Conservation (phyloP, 2,888 invertebrate species). For the Cephus nigrinus region DNA sequence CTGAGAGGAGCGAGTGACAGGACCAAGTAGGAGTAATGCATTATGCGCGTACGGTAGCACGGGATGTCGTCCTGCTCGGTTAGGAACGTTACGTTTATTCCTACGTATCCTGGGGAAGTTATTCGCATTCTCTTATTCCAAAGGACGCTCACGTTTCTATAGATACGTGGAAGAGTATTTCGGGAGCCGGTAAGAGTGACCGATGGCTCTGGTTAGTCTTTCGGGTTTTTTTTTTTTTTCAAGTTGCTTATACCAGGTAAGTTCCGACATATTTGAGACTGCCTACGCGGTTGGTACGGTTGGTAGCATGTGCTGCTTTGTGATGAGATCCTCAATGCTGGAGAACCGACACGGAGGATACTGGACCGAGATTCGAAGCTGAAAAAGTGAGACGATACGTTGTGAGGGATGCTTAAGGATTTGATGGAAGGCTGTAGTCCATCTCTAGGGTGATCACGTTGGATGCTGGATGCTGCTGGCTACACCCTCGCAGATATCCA, state of each 20-base stretch:
- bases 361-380: neutral
- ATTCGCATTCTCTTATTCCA: neutral
- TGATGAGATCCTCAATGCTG: neutral
- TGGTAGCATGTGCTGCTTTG: neutral
- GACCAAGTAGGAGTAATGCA: slow-evolving; percentile 16
- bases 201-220: neutral
- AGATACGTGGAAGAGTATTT: slow-evolving; percentile 8
- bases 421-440: neutral
- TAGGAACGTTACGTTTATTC: slow-evolving; percentile 33
- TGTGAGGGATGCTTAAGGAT: neutral
- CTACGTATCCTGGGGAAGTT: neutral
- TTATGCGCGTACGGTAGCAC: slow-evolving; percentile 34
- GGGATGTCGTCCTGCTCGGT: neutral
- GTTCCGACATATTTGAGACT: neutral
- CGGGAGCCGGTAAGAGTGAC: slow-evolving; percentile 4
- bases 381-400: neutral
- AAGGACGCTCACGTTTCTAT: slow-evolving; percentile 10
- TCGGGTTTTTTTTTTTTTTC: neutral
- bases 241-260: neutral
- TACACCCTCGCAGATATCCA: neutral
- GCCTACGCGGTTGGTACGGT: neutral
- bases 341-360: neutral
- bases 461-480: neutral
- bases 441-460: neutral
- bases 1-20: neutral